These are phyloP conservation scores for Pedionomus torquatus DNA, from an alignment of 2,113 vertebrate species.

Conservation along the genomic window DNA sequence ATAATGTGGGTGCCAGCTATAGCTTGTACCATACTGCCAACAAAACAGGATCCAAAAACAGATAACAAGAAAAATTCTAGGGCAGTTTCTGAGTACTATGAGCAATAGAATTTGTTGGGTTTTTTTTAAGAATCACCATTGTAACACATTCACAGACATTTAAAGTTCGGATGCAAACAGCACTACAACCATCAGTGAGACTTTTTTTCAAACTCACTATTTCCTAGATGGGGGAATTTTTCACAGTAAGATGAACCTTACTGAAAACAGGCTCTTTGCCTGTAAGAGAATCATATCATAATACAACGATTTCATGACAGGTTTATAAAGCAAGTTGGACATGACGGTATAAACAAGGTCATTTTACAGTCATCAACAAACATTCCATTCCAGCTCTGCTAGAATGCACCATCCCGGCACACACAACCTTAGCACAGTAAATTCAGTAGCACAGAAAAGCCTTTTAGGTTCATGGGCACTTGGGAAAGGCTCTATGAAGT, in stretches of 20 bases:
- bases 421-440: not conserved
- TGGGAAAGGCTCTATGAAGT: not conserved
- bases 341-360: not conserved
- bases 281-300: not conserved
- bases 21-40: conserved; percentile 5
- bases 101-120: not conserved
- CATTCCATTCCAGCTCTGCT: not conserved
- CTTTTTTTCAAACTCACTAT: not conserved
- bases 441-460: not conserved
- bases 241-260: not conserved
- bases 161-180: not conserved
- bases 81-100: not conserved
- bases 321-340: not conserved
- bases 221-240: not conserved
- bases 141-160: not conserved
- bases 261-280: not conserved
- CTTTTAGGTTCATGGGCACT: not conserved
- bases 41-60: conserved; percentile 20
- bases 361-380: not conserved
- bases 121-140: not conserved
- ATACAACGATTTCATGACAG: not conserved
- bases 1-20: conserved; percentile 26
- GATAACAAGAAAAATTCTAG: conserved; percentile 27
- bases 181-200: not conserved
- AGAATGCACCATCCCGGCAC: not conserved